A percentile compares a stretch with the other conserved stretches of the same genome.
phyloP scores from a whole-genome alignment of 1,140 invertebrate species.

The Sycobia sp. region DNA sequence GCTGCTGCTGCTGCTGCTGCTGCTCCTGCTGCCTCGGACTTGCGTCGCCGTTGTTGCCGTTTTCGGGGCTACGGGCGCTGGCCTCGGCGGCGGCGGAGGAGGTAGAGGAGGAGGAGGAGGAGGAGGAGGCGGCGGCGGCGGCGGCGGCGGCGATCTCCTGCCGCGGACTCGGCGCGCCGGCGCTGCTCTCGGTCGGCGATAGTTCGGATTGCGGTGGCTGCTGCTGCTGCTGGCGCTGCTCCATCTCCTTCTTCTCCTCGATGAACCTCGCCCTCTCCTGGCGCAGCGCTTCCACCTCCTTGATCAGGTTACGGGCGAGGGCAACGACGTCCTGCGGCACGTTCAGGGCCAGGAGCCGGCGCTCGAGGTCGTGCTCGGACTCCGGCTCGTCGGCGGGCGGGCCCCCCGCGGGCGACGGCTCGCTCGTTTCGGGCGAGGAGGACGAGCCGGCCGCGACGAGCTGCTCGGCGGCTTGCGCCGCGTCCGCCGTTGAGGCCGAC shows the following conservation, averaged over 20 bases:
- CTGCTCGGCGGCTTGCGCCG: neutral
- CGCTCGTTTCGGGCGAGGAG: slow-evolving; percentile 43
- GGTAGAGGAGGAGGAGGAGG: no score
- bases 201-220: neutral
- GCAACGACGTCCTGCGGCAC: slow-evolving; percentile 51
- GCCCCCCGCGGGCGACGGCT: neutral
- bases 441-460: slow-evolving; percentile 40
- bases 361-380: slow-evolving; percentile 42
- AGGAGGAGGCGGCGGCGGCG: no score
- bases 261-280: slow-evolving; percentile 48
- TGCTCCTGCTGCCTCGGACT: no score
- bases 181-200: neutral
- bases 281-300: slow-evolving; percentile 33
- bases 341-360: slow-evolving; percentile 48
- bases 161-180: no score
- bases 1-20: no score
- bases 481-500: slow-evolving; percentile 2
- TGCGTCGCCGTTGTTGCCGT: no score
- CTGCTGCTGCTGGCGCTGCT: slow-evolving; percentile 8
- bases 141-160: no score
- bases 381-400: neutral
- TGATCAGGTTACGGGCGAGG: slow-evolving; percentile 44
- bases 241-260: neutral
- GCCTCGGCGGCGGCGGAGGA: no score
- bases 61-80: no score